phyloP scores from a whole-genome alignment of 2,888 invertebrate species.

The Acanthacorydalis orientalis region DNA sequence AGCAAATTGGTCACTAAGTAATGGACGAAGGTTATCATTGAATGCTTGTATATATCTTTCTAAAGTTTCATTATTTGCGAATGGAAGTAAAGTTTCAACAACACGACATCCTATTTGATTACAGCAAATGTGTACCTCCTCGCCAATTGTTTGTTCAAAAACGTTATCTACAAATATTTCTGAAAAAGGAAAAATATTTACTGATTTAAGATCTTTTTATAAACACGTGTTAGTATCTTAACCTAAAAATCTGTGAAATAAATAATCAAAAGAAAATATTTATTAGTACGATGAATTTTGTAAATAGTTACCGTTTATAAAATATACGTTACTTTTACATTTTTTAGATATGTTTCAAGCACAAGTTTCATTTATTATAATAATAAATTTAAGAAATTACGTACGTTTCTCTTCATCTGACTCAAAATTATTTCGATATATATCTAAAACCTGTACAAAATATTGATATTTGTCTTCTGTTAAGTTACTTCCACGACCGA shows the following conservation, averaged over 20 bases:
- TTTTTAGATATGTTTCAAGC: not conserved
- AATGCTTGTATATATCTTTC: conserved; percentile 45
- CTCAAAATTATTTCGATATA: conserved; percentile 33
- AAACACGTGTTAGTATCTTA: too few relatives aligned
- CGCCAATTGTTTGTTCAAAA: conserved; percentile 47
- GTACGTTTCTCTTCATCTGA: conserved; percentile 55
- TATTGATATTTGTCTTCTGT: conserved; percentile 60
- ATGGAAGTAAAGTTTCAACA: conserved; percentile 57
- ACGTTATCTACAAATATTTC: conserved; percentile 58
- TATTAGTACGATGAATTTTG: too few relatives aligned
- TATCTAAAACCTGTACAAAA: conserved; percentile 57
- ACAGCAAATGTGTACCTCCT: conserved; percentile 54
- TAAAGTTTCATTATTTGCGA: conserved; percentile 42
- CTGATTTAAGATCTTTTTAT: too few relatives aligned
- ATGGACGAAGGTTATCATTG: conserved; percentile 44
- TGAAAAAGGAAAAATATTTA: conserved; percentile 21
- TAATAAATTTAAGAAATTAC: conserved; percentile 10
- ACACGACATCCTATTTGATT: conserved; percentile 71
- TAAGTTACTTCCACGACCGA: conserved; percentile 52
- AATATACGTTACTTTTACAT: too few relatives aligned
- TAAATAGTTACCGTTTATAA: too few relatives aligned
- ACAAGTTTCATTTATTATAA: not conserved
- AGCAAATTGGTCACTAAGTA: conserved; percentile 60
- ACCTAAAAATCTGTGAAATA: too few relatives aligned
- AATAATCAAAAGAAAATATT: too few relatives aligned